Conservation (phyloP, 2,797 vertebrate species). For the Nannoperca australis region DNA sequence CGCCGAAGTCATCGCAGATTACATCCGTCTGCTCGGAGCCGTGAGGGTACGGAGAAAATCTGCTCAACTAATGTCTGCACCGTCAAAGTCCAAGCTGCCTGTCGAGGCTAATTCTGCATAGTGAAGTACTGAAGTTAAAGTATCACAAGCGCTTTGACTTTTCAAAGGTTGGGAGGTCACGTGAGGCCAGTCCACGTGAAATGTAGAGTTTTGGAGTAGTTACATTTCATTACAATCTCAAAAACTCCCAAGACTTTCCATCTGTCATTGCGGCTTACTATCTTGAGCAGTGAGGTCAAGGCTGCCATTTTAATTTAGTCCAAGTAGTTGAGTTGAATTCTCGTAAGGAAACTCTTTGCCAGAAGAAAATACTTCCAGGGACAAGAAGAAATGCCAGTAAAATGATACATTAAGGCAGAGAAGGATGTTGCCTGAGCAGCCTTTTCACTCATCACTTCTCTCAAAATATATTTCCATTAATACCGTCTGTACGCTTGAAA, state of each 20-base stretch:
- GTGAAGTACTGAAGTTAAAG: background rate
- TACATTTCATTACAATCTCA: background rate
- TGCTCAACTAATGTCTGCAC: background rate
- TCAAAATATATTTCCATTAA: background rate
- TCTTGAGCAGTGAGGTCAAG: background rate
- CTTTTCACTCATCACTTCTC: background rate
- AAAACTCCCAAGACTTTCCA: background rate
- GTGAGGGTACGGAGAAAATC: slow-evolving; percentile 86
- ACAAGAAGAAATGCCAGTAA: background rate
- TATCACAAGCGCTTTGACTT: background rate
- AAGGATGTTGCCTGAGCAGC: background rate
- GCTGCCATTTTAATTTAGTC: background rate
- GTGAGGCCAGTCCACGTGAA: background rate
- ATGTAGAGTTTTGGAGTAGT: background rate
- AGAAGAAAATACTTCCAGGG: background rate
- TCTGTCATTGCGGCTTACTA: background rate
- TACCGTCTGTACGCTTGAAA: background rate
- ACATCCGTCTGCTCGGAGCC: slow-evolving; percentile 93
- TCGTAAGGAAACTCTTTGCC: background rate
- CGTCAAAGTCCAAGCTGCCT: background rate
- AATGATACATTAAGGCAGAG: background rate
- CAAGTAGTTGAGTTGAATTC: background rate
- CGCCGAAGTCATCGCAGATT: slow-evolving; percentile 95
- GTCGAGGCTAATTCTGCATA: too few species aligned
- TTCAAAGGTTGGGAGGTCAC: background rate